Evolutionary conservation across 2,797 vertebrate species (phyloP), one percentile per base, ranked within the genome.

Genomic region (Molossus molossus): DNA sequence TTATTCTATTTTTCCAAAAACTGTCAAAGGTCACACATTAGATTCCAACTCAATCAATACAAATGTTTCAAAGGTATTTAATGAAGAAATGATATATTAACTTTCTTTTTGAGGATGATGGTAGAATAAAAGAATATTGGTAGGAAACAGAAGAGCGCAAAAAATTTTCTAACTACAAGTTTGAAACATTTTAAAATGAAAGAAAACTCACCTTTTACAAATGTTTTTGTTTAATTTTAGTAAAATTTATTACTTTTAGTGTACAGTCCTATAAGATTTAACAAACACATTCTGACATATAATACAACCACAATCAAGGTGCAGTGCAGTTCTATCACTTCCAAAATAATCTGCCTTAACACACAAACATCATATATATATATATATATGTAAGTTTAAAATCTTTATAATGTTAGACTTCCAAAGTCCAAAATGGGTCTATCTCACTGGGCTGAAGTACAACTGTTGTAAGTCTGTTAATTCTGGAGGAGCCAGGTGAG

Each of bases 101-200:
- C 57, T 79, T 95, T 23, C 21, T 37, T 89, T 77, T 84, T 64
- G 57, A 72, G 12, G 15, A 57, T 92, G 17, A 37, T 84, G 3
- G 0, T 57, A 65, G 65, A 70, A 83, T 48, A 33, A 64, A 70
- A 27, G 37, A 58, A 57, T 55, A 57, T 29, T 48, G 13, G 57
- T 57, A 69, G 14, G 48, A 88, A 92, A 77, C 29, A 90, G 2
- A n/a, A 69, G 15, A 87, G 37, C 75, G 18, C 20, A 64, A 10
- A 69, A 21, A 84, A 64, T 23, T 77, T 50, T 76, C n/a, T 76
- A 76, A 69, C 23, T 80, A 20, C 13, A 76, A 75, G 76, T 76
- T 50, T 55, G 45, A 69, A 87, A 37, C 21, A 53, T 65, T 95
- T 87, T 21, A 75, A 55, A 79, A 73, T 91, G 79, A 79, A 82